These are phyloP conservation scores for Seriola dumerili DNA, from an alignment of 2,113 vertebrate species.

Conservation along the genomic window DNA sequence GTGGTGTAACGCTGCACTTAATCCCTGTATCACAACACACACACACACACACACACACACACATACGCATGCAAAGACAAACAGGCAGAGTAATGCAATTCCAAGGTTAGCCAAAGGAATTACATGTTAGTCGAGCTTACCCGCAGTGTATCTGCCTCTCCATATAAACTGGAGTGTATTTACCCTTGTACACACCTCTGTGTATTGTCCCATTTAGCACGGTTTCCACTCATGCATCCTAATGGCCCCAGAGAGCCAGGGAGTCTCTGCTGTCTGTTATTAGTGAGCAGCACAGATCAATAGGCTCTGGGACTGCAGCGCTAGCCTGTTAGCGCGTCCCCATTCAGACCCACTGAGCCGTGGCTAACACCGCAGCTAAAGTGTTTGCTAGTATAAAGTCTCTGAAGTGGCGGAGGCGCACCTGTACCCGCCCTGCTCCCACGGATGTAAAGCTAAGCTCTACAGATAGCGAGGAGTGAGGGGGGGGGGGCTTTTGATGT, in stretches of 20 bases:
- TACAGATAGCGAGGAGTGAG: slow-evolving; percentile 35
- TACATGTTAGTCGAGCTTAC: slow-evolving; percentile 39
- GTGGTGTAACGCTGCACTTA: slow-evolving; percentile 47
- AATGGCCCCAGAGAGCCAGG: slow-evolving; percentile 71
- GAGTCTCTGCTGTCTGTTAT: slow-evolving; percentile 69
- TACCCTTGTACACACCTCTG: slow-evolving; percentile 72
- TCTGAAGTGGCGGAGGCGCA: slow-evolving; percentile 59
- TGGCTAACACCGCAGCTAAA: slow-evolving; percentile 77
- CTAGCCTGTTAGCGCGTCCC: slow-evolving; percentile 68
- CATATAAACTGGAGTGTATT: slow-evolving; percentile 66
- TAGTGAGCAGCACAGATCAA: slow-evolving; percentile 77
- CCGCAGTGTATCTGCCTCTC: slow-evolving; percentile 47
- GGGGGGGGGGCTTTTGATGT: slow-evolving; percentile 9
- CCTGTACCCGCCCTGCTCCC: slow-evolving; percentile 63
- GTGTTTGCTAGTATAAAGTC: slow-evolving; percentile 70
- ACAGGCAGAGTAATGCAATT: slow-evolving; percentile 54
- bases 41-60: slow-evolving; percentile 18
- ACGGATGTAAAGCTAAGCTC: slow-evolving; percentile 49
- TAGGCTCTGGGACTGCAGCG: slow-evolving; percentile 62
- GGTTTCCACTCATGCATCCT: slow-evolving; percentile 75
- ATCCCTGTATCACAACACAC: slow-evolving; percentile 52
- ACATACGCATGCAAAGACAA: slow-evolving; percentile 42
- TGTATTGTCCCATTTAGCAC: slow-evolving; percentile 75
- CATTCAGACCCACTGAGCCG: slow-evolving; percentile 76
- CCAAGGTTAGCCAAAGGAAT: slow-evolving; percentile 71